Percentiles rank a stretch among this genome's conserved stretches.
Evolutionary conservation across 2,113 vertebrate genomes (phyloP).

Genomic region (Nestor notabilis): DNA sequence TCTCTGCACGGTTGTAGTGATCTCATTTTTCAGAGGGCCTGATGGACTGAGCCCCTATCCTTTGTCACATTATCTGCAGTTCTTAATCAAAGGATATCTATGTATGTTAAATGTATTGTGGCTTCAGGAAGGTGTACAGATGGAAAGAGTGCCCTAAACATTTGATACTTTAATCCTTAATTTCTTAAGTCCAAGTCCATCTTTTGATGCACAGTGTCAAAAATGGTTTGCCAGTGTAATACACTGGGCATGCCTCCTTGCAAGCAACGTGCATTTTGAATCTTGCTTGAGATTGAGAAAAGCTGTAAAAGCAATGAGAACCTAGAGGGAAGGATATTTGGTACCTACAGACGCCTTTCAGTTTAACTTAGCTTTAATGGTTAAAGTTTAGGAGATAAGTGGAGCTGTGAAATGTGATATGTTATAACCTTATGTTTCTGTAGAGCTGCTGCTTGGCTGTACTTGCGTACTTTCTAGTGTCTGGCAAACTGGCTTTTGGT

Average conservation of each 20-base stretch:
- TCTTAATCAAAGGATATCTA: neutral
- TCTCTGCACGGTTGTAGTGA: neutral
- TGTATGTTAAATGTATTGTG: neutral
- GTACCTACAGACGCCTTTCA: neutral
- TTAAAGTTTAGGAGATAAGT: neutral
- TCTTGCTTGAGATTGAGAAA: neutral
- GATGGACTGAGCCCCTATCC: neutral
- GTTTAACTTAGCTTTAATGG: neutral
- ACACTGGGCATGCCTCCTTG: accelerated
- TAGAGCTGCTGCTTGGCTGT: neutral
- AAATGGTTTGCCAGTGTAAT: neutral
- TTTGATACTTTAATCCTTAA: neutral
- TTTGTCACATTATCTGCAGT: neutral
- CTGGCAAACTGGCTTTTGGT: neutral
- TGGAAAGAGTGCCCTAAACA: neutral
- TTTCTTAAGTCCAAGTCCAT: neutral
- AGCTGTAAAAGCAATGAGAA: neutral
- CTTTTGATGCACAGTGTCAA: neutral
- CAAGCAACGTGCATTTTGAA: neutral
- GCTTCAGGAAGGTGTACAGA: neutral
- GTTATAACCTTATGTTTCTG: neutral
- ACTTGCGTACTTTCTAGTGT: neutral
- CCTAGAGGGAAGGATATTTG: neutral
- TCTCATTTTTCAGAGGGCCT: neutral
- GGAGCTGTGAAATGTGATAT: neutral